Conservation (phyloP, 2,888 invertebrate genomes). For the Leptopilina myrica region DNA sequence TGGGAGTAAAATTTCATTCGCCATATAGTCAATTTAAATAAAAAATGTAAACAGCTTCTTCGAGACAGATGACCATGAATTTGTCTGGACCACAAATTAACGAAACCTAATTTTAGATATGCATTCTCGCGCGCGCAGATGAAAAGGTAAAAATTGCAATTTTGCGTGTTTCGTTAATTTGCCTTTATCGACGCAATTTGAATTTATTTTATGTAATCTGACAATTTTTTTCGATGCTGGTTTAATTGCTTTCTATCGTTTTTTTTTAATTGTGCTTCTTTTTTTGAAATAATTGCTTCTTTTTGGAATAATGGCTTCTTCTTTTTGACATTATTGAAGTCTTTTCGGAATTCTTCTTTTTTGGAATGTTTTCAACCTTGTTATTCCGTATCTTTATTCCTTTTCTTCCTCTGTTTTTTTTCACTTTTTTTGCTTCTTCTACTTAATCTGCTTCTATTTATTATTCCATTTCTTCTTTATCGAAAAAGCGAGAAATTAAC, state of each 20-base stretch:
- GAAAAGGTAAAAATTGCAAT: background rate
- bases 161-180: background rate
- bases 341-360: too few species aligned
- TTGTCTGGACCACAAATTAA: constrained; percentile 26
- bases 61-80: constrained; percentile 32
- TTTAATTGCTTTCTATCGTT: background rate
- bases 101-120: constrained; percentile 33
- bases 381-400: too few species aligned
- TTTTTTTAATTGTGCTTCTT: background rate
- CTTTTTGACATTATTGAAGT: too few species aligned
- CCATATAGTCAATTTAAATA: constrained; percentile 24
- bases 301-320: too few species aligned
- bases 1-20: constrained; percentile 13
- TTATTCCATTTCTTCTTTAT: too few species aligned
- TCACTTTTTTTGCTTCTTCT: too few species aligned
- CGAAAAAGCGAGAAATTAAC: too few species aligned
- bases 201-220: background rate
- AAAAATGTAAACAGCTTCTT: constrained; percentile 23
- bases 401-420: too few species aligned
- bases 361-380: too few species aligned
- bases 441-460: too few species aligned
- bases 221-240: background rate
- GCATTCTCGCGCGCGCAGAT: constrained; percentile 11
- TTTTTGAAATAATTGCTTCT: too few species aligned
- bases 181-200: background rate